Evolutionary conservation across 2,888 invertebrate genomes (phyloP), one percentile per base, ranked within the genome.

Genomic region (Altica lythri): DNA sequence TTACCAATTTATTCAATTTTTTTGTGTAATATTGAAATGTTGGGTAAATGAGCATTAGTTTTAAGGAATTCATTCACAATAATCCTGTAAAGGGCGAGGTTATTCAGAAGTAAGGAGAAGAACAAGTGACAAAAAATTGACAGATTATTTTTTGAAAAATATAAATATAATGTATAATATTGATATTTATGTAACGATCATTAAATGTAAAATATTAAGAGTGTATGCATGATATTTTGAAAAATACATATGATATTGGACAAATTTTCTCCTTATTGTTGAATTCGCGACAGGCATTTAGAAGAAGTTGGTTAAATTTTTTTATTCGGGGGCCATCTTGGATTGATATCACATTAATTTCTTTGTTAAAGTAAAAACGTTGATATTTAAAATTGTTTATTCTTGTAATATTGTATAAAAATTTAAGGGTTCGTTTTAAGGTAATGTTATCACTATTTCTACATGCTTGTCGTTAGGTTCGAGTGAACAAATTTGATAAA

Each of bases 71-170:
- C 72, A 71, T 74, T 73, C 75, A 77, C 75, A 75, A 75, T 77
- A 77, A 76, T 73, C 73, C 73, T 75, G 74, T 72, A 70, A 73
- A 70, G 73, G 74, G 69, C 72, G 72, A 73, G 72, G 72, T 72
- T 69, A 70, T 75, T 75, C 75, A 75, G 65, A 67, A 75, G 75
- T 72, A 70, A 74, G 74, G 75, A 75, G 76, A 75, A 75, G 46
- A 55, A 42, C 34, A 51, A 49, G 66, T 48, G 62, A 67, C 62
- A 68, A 66, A 69, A 67, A 66, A 60, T 63, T 64, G 70, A 74
- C 68, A 73, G 72, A 74, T 74, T 76, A 76, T 77, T 77, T 78
- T 77, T 77, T 72, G 75, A 74, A 74, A 75, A 71, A 74, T 74
- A 72, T 70, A 69, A 72, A 69, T 69, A 68, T 62, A 64, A 66